Conservation (phyloP, 1,140 invertebrate genomes). For the Diorhabda carinulata region DNA sequence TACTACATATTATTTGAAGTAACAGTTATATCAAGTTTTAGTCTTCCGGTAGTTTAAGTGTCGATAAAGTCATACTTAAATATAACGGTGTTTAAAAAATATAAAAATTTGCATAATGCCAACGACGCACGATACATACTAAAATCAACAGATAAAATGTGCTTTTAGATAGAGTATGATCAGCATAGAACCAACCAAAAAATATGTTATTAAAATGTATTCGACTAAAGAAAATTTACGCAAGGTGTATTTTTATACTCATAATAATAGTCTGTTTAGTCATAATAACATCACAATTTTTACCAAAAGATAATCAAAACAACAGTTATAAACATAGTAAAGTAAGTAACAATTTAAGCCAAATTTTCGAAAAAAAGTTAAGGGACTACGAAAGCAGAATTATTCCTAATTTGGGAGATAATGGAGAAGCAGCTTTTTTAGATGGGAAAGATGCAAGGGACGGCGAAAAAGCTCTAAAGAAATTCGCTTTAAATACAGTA, state of each 20-base stretch:
- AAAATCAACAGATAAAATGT: constrained; percentile 4
- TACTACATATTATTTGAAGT: not conserved
- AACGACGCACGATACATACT: constrained; percentile 20
- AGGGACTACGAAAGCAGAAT: constrained; percentile 46
- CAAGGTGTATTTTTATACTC: constrained; percentile 24
- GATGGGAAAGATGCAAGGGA: constrained; percentile 53
- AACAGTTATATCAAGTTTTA: not conserved
- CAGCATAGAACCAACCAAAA: not conserved
- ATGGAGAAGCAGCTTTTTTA: constrained; percentile 60
- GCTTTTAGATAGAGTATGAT: constrained; percentile 9
- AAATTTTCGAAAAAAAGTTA: constrained; percentile 26
- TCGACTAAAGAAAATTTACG: constrained; percentile 32
- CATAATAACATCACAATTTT: constrained; percentile 25
- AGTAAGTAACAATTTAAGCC: constrained; percentile 14
- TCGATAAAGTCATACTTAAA: constrained; percentile 1
- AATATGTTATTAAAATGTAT: constrained; percentile 37
- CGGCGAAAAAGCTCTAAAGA: constrained; percentile 65
- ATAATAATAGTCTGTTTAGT: constrained; percentile 25
- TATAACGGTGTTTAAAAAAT: constrained; percentile 20
- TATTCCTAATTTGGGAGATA: constrained; percentile 56
- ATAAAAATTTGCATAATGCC: constrained; percentile 23
- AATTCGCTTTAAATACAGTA: constrained; percentile 78
- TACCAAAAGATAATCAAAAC: constrained; percentile 3
- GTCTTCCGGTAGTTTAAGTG: not conserved
- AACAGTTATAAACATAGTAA: not conserved